These are phyloP conservation scores for Mongoloraphidia duomilia DNA, from an alignment of 2,888 invertebrate species.

Conservation along the genomic window DNA sequence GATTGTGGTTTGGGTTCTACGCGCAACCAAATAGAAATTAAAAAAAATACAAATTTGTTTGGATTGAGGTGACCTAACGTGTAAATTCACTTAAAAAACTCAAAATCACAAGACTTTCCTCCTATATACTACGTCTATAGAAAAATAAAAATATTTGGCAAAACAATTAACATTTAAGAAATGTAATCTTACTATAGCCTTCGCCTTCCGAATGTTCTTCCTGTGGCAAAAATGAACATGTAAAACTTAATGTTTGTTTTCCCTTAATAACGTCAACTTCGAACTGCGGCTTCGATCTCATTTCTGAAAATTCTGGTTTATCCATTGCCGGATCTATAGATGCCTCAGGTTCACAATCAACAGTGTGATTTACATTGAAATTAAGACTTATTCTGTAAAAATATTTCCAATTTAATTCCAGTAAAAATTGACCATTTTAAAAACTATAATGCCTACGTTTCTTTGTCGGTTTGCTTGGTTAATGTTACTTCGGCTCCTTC, in stretches of 20 bases:
- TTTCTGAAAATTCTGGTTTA: constrained; percentile 63
- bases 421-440: background rate
- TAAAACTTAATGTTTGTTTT: constrained; percentile 63
- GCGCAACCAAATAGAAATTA: too few relatives aligned
- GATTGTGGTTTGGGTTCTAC: too few relatives aligned
- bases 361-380: constrained; percentile 91
- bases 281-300: constrained; percentile 86
- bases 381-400: constrained; percentile 53
- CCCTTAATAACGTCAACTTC: constrained; percentile 73
- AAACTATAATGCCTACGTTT: constrained; percentile 35
- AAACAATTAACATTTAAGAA: too few relatives aligned
- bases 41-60: too few relatives aligned
- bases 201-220: constrained; percentile 40
- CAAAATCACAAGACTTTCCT: too few relatives aligned
- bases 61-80: too few relatives aligned
- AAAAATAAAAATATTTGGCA: too few relatives aligned
- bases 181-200: constrained; percentile 45
- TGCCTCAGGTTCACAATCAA: constrained; percentile 65
- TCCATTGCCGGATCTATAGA: constrained; percentile 45
- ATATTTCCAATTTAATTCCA: constrained; percentile 4
- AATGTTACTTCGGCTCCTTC: constrained; percentile 78
- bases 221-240: constrained; percentile 64
- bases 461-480: constrained; percentile 52
- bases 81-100: too few relatives aligned
- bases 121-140: too few relatives aligned